Percentiles rank a stretch among this genome's conserved stretches.
phyloP scores from a whole-genome alignment of 2,113 vertebrate genomes.

The Scortum barcoo region DNA sequence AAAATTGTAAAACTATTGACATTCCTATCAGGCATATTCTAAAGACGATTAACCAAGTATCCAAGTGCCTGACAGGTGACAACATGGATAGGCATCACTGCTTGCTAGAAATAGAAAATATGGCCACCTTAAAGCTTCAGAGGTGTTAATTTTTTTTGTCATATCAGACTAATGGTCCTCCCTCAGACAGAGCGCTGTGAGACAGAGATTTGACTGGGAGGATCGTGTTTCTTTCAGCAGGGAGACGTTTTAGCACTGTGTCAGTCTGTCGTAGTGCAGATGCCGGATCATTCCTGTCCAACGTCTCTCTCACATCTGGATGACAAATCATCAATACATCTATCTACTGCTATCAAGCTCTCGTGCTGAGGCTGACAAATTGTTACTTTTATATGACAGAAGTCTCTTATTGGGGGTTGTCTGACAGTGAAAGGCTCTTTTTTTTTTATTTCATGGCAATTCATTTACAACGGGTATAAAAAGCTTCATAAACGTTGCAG shows the following conservation, averaged over 20 bases:
- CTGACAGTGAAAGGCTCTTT: constrained; percentile 45
- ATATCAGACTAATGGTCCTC: constrained; percentile 35
- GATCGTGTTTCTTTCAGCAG: constrained; percentile 32
- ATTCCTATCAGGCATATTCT: neutral
- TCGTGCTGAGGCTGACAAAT: constrained; percentile 57
- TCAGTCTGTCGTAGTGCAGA: constrained; percentile 57
- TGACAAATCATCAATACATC: constrained; percentile 70
- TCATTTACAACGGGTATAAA: constrained; percentile 69
- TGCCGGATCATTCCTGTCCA: constrained; percentile 61
- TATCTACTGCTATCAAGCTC: constrained; percentile 40
- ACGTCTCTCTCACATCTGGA: constrained; percentile 65
- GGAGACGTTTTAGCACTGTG: constrained; percentile 34
- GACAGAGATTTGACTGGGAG: constrained; percentile 28
- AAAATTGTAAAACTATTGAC: too few relatives aligned
- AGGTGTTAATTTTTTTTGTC: constrained; percentile 35
- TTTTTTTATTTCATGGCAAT: constrained; percentile 48
- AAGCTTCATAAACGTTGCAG: constrained; percentile 75
- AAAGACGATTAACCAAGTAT: neutral
- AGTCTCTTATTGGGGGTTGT: constrained; percentile 45
- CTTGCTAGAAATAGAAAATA: constrained; percentile 11
- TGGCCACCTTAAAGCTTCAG: neutral
- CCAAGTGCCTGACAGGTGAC: neutral
- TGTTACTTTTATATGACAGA: constrained; percentile 50
- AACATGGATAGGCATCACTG: neutral
- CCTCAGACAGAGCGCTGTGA: constrained; percentile 18